phyloP scores from a whole-genome alignment of 23 tunicate species.

The Trididemnum clinides region DNA sequence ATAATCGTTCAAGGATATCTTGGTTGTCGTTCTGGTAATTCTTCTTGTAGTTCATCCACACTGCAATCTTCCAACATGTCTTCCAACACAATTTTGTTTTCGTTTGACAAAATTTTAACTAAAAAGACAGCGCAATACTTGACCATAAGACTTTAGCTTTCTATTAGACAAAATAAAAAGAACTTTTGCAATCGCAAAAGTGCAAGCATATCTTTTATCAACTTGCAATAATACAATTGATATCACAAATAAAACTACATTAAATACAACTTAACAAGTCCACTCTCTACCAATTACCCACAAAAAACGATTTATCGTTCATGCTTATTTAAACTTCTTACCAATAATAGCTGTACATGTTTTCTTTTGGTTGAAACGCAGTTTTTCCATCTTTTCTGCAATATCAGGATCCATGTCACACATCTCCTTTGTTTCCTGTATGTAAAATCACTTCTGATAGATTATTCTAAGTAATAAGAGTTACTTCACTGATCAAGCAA shows the following conservation, averaged over 20 bases:
- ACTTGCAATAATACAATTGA: too few species aligned
- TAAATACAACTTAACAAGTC: too few species aligned
- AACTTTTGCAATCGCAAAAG: too few species aligned
- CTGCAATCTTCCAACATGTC: slow-evolving; percentile 56
- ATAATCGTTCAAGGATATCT: slow-evolving; percentile 82
- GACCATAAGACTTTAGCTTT: background rate
- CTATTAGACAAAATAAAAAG: background rate
- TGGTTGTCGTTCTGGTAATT: slow-evolving; percentile 72
- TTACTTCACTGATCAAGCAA: too few species aligned
- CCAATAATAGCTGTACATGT: slow-evolving; percentile 1
- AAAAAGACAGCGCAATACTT: background rate
- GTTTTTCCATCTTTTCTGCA: slow-evolving; percentile 8
- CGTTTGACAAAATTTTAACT: slow-evolving; percentile 24
- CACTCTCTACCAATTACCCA: too few species aligned
- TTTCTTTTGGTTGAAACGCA: background rate
- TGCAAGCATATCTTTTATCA: too few species aligned
- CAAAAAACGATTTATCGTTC: too few species aligned
- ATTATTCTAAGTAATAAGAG: too few species aligned
- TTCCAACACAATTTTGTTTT: slow-evolving; percentile 52
- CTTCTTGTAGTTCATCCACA: slow-evolving; percentile 72
- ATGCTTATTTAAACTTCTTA: too few species aligned
- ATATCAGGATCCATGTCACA: slow-evolving; percentile 28
- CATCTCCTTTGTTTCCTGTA: slow-evolving; percentile 37
- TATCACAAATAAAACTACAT: too few species aligned
- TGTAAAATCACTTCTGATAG: too few species aligned